Evolutionary conservation across 1,140 invertebrate species (phyloP), one percentile per base, ranked within the genome.

Genomic region (Macrobrachium nipponense): DNA sequence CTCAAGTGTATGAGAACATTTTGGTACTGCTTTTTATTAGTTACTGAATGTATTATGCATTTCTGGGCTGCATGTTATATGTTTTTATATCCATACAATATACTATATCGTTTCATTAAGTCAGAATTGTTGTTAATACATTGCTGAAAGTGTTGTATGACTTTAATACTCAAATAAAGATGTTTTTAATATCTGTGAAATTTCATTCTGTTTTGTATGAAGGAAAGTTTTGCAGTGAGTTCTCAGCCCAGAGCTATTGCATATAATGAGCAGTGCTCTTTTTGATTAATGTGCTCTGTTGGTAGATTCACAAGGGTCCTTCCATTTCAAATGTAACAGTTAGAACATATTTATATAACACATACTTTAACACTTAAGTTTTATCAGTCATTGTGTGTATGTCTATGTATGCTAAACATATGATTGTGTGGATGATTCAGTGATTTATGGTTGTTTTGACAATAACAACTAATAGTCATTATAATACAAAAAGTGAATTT

Each of bases 401-500:
- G 77, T 80, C 61, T 80, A 59, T 80, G 77, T 80, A 80, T 80
- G 77, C 61, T 61, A 80, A 62, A 80, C 77, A 80, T 80, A 80
- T 80, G 61, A 80, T 80, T 60, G 77, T 80, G 77, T 66, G 77
- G 77, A 64, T 80, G 17, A 61, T 80, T 80, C 61, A 80, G 77
- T 80, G 77, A 61, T 80, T 80, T 80, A 59, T 80, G 61, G 77
- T 80, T 80, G 77, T 80, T 80, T 80, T 59, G 77, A 80, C 77
- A 80, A 44, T 80, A 80, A 80, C 77, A 80, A 66, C 51, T 43
- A n/a, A 51, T 51, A 80, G 61, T 80, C 77, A 80, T 80, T 77
- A 61, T 80, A 61, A 60, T 80, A 66, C 23, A 43, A 61, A 78
- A 80, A 61, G 64, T 15, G 59, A 70, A 77, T 77, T 66, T 80